phyloP scores from a whole-genome alignment of 2,797 vertebrate species.

The Cynodonichthys magdalenae region DNA sequence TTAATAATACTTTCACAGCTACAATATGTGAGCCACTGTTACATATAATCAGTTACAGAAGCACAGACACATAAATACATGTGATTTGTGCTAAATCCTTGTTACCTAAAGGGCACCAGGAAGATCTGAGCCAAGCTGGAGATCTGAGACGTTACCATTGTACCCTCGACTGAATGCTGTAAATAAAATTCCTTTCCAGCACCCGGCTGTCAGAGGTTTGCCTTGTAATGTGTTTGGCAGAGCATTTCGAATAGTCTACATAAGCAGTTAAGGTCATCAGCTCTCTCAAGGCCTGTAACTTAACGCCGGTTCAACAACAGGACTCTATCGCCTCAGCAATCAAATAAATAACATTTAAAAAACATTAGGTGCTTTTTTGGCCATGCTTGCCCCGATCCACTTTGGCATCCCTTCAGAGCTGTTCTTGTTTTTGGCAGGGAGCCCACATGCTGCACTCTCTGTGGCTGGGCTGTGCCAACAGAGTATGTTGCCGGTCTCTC shows the following conservation, averaged over 20 bases:
- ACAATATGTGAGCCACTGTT: slow-evolving; percentile 29
- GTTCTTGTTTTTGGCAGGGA: slow-evolving; percentile 73
- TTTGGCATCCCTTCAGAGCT: slow-evolving; percentile 73
- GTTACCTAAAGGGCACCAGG: slow-evolving; percentile 60
- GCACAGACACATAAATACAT: slow-evolving; percentile 42
- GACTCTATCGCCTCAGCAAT: slow-evolving; percentile 71
- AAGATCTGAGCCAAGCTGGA: slow-evolving; percentile 53
- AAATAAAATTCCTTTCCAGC: slow-evolving; percentile 67
- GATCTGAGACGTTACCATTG: slow-evolving; percentile 37
- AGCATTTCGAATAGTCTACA: slow-evolving; percentile 64
- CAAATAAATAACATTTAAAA: slow-evolving; percentile 82
- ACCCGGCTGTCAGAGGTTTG: slow-evolving; percentile 72
- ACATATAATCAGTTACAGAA: slow-evolving; percentile 31
- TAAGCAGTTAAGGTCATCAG: slow-evolving; percentile 69
- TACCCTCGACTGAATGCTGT: slow-evolving; percentile 51
- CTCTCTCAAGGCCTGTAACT: slow-evolving; percentile 65
- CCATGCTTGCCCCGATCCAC: slow-evolving; percentile 48
- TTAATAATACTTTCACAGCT: slow-evolving; percentile 60
- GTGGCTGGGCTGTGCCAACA: slow-evolving; percentile 70
- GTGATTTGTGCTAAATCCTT: slow-evolving; percentile 52
- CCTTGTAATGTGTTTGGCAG: slow-evolving; percentile 67
- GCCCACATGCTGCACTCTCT: slow-evolving; percentile 73
- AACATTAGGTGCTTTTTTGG: slow-evolving; percentile 76
- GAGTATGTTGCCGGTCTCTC: slow-evolving; percentile 63
- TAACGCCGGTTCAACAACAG: slow-evolving; percentile 54